phyloP scores from a whole-genome alignment of 2,797 vertebrate species.

The Anableps anableps region DNA sequence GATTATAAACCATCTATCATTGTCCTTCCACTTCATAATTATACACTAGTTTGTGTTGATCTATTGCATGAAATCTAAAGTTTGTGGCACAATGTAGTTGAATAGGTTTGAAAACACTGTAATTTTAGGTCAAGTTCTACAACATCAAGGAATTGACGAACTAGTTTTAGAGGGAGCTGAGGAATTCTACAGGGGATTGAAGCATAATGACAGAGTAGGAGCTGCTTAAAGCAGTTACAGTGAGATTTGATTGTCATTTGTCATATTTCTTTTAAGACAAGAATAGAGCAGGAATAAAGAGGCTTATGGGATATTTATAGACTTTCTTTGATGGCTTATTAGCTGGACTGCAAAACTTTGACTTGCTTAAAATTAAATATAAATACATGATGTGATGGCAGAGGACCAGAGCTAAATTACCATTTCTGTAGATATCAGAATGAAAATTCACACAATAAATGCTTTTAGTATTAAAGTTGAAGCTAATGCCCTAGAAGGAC shows the following conservation, averaged over 20 bases:
- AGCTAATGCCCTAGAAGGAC: neutral
- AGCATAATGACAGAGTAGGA: slow-evolving; percentile 40
- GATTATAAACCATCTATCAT: neutral
- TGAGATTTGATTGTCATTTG: slow-evolving; percentile 61
- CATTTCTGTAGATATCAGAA: slow-evolving; percentile 22
- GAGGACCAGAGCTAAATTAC: slow-evolving; percentile 35
- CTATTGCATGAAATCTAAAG: neutral
- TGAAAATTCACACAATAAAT: slow-evolving; percentile 20
- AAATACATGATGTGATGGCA: slow-evolving; percentile 54
- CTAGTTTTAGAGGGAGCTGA: slow-evolving; percentile 4
- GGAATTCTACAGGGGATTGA: slow-evolving; percentile 31
- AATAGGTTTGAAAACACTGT: neutral
- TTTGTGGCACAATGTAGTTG: neutral
- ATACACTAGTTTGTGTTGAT: neutral
- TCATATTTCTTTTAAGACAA: slow-evolving; percentile 58
- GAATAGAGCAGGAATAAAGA: slow-evolving; percentile 63
- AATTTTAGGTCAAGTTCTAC: slow-evolving; percentile 33
- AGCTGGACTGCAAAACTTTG: slow-evolving; percentile 54
- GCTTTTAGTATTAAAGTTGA: neutral
- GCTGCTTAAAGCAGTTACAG: slow-evolving; percentile 61
- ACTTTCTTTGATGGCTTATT: slow-evolving; percentile 71
- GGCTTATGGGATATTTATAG: slow-evolving; percentile 69
- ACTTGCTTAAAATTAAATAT: slow-evolving; percentile 58
- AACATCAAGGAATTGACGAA: slow-evolving; percentile 6
- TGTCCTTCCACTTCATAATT: neutral